Evolutionary conservation across 2,888 invertebrate genomes (phyloP), one percentile per base, ranked within the genome.

Genomic region (Pantelozetes paolii): DNA sequence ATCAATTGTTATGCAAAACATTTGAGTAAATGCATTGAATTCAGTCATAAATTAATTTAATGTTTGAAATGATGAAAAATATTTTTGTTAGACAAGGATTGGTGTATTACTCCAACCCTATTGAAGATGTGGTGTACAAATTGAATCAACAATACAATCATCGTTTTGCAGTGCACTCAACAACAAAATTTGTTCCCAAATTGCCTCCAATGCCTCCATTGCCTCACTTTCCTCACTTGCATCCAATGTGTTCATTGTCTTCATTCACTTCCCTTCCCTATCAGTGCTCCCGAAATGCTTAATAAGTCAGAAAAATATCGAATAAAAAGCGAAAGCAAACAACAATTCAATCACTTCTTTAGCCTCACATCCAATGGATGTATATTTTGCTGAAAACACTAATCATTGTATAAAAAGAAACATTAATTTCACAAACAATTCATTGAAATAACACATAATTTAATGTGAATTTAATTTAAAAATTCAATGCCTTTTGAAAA

Each of bases 71-170:
- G n/a, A n/a, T n/a, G n/a, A n/a, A n/a, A n/a, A n/a, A n/a, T n/a
- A n/a, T n/a, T n/a, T n/a, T n/a, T n/a, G n/a, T n/a, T n/a, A n/a
- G n/a, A n/a, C 36, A 36, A 36, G 36, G 36, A 11, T 36, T 36
- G n/a, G n/a, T n/a, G n/a, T n/a, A n/a, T n/a, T n/a, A n/a, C n/a
- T n/a, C 36, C 36, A 36, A 5, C 36, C 36, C 36, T 36, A 9
- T 62, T n/a, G n/a, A n/a, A n/a, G n/a, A 64, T 64, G 64, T 40
- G 64, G 64, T 64, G 64, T 20, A 36, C 28, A 77, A 77, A 77
- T 77, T 77, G 75, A 76, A 77, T 77, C 77, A 77, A 75, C 77
- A 77, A 77, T 77, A 76, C 77, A 77, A 77, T 77, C 77, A 77
- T 76, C 77, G 77, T 75, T 77, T 77, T 77, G 77, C 76, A 75